Conservation (phyloP, 2,113 vertebrate genomes). For the Odontophorus gujanensis region DNA sequence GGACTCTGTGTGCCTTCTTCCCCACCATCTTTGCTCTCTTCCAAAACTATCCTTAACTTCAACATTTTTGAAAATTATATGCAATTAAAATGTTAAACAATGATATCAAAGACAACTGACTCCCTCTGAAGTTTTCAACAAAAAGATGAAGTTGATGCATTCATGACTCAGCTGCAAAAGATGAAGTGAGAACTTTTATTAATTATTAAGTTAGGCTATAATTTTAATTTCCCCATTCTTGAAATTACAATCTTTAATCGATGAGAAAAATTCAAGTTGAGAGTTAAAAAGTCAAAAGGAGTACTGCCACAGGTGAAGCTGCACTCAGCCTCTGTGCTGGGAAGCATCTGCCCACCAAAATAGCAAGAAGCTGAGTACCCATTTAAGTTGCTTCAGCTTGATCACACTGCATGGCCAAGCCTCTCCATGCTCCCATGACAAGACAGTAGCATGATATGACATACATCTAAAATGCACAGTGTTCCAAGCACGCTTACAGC, state of each 20-base stretch:
- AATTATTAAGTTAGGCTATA: background rate
- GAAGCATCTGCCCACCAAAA: background rate
- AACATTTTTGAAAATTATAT: background rate
- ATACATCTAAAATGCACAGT: background rate
- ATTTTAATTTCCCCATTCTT: background rate
- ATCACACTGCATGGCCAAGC: background rate
- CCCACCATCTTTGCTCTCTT: background rate
- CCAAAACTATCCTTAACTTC: background rate
- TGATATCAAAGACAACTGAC: background rate
- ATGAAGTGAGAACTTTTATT: background rate
- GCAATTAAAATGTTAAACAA: background rate
- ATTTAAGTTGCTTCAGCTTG: background rate
- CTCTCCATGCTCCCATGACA: background rate
- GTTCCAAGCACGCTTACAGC: no score
- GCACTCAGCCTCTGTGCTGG: background rate
- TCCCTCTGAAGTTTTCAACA: background rate
- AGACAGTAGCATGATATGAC: background rate
- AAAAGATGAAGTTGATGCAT: background rate
- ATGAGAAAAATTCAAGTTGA: background rate
- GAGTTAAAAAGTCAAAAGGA: background rate
- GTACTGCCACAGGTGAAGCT: background rate
- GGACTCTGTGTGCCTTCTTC: background rate
- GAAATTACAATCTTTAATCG: background rate
- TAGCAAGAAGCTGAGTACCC: background rate
- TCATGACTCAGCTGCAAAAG: background rate